Evolutionary conservation across 2,113 vertebrate genomes (phyloP).

Genomic region (Gopherus flavomarginatus): DNA sequence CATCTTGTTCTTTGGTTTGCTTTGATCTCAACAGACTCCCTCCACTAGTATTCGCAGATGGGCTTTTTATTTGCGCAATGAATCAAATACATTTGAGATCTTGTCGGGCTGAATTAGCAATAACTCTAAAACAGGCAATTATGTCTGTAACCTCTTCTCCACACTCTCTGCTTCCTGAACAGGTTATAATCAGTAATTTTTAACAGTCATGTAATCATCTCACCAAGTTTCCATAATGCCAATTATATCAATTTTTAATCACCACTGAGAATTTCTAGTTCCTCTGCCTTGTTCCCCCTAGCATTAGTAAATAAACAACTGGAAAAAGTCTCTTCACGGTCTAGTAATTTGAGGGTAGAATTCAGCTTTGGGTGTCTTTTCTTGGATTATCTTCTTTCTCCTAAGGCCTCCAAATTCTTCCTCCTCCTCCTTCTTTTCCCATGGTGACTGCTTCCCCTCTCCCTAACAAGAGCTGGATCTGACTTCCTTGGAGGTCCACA

Average conservation of each 20-base stretch:
- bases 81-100: background rate
- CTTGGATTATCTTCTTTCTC: background rate
- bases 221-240: background rate
- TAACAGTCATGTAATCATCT: background rate
- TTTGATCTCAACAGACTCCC: background rate
- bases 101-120: background rate
- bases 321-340: background rate
- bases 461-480: background rate
- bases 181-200: background rate
- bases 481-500: background rate
- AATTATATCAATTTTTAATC: background rate
- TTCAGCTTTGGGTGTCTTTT: background rate
- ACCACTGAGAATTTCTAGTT: background rate
- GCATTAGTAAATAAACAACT: background rate
- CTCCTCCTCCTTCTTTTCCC: background rate
- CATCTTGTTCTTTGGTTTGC: background rate
- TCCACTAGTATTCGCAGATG: background rate
- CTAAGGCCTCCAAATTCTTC: background rate
- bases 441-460: background rate
- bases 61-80: background rate
- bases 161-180: background rate
- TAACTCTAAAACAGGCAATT: background rate
- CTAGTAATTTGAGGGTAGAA: background rate
- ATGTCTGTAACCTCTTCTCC: background rate
- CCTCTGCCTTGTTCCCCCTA: background rate